Base-by-base conservation (phyloP, 2,797 vertebrate genomes). In the Phrynocephalus guinanensis region DNA sequence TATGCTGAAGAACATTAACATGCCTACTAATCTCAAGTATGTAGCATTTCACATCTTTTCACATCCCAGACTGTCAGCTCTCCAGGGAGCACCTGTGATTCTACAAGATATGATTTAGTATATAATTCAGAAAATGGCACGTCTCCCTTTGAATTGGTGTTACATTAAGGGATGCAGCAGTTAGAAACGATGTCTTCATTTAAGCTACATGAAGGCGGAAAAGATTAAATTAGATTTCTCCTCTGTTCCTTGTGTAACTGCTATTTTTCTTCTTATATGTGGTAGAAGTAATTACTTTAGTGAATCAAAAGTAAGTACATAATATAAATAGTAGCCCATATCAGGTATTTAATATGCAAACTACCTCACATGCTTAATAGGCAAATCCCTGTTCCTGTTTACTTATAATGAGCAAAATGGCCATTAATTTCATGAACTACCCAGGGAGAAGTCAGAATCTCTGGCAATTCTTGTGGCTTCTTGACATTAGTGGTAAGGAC, bases 181-280 rank as follows among this genome's bases (percentile, higher is more conserved):
- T 83, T 79, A 73, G 81, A 89, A 52, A 83, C 16, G 48, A 66
- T 86, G 79, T 63, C 52, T 88, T 88, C 18, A 60, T 78, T 83
- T 84, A 13, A 72, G 79, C 33, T 63, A 73, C 75, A 79, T 66
- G 20, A 3, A 66, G 15, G 63, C 20, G 4, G 81, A 84, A 84
- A n/a, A 28, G 33, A 84, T 88, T 88, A 79, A 79, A 79, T 84
- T 8, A 63, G 33, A 84, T 78, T 16, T 26, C 52, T 60, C 30
- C 18, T 50, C 33, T 50, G 13, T 72, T 79, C n/a, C 44, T 84
- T 66, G 68, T 79, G 33, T 48, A 26, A 66, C 28, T 79, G 56
- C 13, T 30, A 15, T 78, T 79, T 83, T 72, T 18, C 15, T 83
- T 63, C 52, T 24, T 70, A 20, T 28, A 75, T 82, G 38, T 30